Base-by-base conservation (phyloP, 2,888 invertebrate genomes). In the Arrhopalites spinosus region DNA sequence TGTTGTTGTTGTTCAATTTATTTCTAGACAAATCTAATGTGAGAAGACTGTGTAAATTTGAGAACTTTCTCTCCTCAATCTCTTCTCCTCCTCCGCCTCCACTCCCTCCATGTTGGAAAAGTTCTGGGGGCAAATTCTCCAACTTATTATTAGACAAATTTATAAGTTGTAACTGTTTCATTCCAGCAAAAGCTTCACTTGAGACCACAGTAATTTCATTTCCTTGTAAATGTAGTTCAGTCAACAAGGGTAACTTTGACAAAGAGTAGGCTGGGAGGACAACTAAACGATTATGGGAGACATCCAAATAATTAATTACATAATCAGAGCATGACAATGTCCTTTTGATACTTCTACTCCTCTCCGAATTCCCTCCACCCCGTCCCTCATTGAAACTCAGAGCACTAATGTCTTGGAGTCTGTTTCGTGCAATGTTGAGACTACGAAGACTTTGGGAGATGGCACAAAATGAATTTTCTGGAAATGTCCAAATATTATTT, bases 91-190 rank as follows among this genome's bases (percentile, higher is more conserved):
- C n/a, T n/a, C n/a, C n/a, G n/a, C n/a, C n/a, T n/a, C n/a, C n/a
- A n/a, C n/a, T n/a, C n/a, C 36, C 36, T 7, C 36, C 11, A 86
- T 94, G 94, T 85, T 89, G 89, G 84, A 96, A 94, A n/a, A 66
- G 45, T 23, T 27, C 45, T 79, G 92, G 90, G 59, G 96, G 96
- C 82, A 97, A 88, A 73, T 93, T 92, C 59, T 92, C 92, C 80
- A 97, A 91, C 88, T 93, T 92, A 86, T 97, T 97, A 84, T 93
- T 92, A 47, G 95, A 94, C 75, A 97, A 87, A 87, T 96, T 95
- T 79, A 97, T 89, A 84, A 93, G 90, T 87, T 93, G 92, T 80
- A 97, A 87, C 79, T 92, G 90, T 85, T 92, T 91, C 68, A 96
- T 87, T 27, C 93, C 93, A 78, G 90, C 89, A 75, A 96, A 87